Evolutionary conservation across 2,888 invertebrate species (phyloP).

Genomic region (Hanleya hanleyi): DNA sequence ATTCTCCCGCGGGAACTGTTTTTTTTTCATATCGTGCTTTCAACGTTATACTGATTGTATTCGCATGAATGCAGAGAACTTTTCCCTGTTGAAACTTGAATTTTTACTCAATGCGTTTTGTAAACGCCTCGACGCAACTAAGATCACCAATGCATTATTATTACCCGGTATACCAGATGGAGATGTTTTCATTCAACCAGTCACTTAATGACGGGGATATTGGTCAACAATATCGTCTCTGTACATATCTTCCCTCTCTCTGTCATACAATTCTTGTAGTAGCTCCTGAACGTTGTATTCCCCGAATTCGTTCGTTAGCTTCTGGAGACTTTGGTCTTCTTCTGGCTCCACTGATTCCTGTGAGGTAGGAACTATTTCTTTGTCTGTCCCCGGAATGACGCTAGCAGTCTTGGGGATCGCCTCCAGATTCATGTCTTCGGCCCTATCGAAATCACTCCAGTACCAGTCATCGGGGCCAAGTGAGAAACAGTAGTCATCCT

Average conservation of each 20-base stretch:
- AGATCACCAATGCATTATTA: too few species aligned
- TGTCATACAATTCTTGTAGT: not conserved
- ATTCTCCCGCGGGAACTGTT: too few species aligned
- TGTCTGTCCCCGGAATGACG: conserved; percentile 41
- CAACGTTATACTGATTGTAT: too few species aligned
- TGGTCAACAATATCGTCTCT: not conserved
- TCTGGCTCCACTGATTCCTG: not conserved
- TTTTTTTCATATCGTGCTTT: too few species aligned
- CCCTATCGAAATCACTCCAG: conserved; percentile 77
- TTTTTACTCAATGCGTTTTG: too few species aligned
- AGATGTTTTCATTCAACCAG: too few species aligned
- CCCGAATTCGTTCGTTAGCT: not conserved
- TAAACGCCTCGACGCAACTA: too few species aligned
- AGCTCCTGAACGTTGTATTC: not conserved
- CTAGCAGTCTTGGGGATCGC: conserved; percentile 52
- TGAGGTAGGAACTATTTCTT: not conserved
- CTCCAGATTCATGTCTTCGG: conserved; percentile 35
- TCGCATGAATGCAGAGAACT: too few species aligned
- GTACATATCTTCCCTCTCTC: not conserved
- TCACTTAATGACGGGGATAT: not conserved
- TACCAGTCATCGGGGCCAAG: conserved; percentile 88
- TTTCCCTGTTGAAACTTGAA: too few species aligned
- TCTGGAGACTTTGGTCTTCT: not conserved
- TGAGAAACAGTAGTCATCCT: conserved; percentile 69
- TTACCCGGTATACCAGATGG: too few species aligned